phyloP scores from a whole-genome alignment of 2,888 invertebrate species.

The Dasypogon diadema region DNA sequence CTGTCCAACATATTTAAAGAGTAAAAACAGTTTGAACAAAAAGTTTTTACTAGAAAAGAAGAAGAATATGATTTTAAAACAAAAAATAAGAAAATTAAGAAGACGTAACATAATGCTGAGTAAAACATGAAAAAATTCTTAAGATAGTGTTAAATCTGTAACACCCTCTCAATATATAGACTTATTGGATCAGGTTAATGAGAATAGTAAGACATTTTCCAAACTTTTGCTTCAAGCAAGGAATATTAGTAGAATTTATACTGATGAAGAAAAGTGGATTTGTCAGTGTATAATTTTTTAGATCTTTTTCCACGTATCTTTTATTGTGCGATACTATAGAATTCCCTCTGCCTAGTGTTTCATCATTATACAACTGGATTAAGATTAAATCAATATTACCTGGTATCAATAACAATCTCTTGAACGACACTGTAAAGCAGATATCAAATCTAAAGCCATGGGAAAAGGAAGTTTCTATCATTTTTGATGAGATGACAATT shows the following conservation, averaged over 20 bases:
- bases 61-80: background rate
- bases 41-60: no score
- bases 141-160: background rate
- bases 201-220: background rate
- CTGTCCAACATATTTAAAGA: no score
- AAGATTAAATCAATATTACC: background rate
- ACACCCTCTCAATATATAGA: no score
- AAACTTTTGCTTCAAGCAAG: background rate
- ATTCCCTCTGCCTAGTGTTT: slow-evolving; percentile 2
- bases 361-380: slow-evolving; percentile 10
- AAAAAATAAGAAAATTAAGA: background rate
- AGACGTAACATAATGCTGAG: background rate
- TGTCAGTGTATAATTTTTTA: slow-evolving; percentile 4
- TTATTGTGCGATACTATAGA: background rate
- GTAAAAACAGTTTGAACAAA: no score
- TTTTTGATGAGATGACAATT: slow-evolving; percentile 52
- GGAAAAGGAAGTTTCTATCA: slow-evolving; percentile 42
- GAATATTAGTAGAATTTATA: background rate
- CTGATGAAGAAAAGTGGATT: background rate
- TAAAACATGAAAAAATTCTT: background rate
- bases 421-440: slow-evolving; percentile 9
- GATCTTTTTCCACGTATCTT: background rate
- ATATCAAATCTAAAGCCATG: background rate
- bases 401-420: background rate
- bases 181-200: background rate